phyloP scores from a whole-genome alignment of 2,888 invertebrate genomes.

The Ectemnius cavifrons region DNA sequence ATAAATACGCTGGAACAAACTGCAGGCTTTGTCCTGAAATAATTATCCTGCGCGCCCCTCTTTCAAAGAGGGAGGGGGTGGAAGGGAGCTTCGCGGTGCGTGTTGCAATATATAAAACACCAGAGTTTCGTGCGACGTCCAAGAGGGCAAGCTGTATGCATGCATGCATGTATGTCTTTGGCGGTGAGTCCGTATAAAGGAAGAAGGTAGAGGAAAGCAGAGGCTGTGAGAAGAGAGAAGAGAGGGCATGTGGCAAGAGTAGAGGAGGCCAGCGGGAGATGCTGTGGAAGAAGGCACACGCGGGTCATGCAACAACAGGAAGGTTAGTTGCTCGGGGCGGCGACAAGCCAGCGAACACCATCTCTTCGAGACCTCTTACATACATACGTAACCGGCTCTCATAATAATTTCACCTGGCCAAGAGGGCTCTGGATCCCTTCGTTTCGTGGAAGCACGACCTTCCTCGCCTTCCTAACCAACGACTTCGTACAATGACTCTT shows the following conservation, averaged over 20 bases:
- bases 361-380: conserved; percentile 65
- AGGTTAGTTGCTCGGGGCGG: conserved; percentile 75
- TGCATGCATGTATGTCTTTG: conserved; percentile 44
- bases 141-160: too few species aligned
- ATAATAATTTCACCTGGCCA: conserved; percentile 70
- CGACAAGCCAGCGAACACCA: conserved; percentile 74
- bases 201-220: conserved; percentile 22
- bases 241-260: not conserved
- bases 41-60: conserved; percentile 45
- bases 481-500: too few species aligned
- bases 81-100: conserved; percentile 26
- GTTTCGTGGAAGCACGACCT: conserved; percentile 62
- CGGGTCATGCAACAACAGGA: conserved; percentile 75
- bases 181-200: conserved; percentile 42
- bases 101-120: conserved; percentile 50
- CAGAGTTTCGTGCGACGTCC: conserved; percentile 51
- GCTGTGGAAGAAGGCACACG: conserved; percentile 68
- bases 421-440: conserved; percentile 41
- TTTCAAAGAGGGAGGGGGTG: conserved; percentile 4
- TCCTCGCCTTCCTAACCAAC: not conserved
- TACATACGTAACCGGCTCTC: conserved; percentile 69
- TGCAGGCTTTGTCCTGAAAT: conserved; percentile 31
- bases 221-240: conserved; percentile 46
- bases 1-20: conserved; percentile 21
- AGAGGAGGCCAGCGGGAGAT: conserved; percentile 45